Evolutionary conservation across 2,797 vertebrate species (phyloP), one percentile per base, ranked within the genome.

Genomic region (Coluber constrictor): DNA sequence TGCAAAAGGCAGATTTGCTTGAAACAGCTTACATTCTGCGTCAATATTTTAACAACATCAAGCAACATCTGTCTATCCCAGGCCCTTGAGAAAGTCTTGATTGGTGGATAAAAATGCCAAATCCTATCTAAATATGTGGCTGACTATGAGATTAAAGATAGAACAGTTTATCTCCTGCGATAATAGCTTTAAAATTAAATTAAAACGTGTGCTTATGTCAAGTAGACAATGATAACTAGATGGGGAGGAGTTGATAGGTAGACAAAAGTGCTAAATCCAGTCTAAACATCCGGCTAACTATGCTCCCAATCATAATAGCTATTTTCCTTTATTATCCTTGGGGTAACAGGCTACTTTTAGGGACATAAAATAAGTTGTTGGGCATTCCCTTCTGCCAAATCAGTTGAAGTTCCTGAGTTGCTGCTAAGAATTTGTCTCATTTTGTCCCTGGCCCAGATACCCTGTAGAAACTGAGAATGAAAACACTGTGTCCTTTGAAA

Each of bases 401-500:
- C 37, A 79, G 32, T 20, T 79, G 37, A 79, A 79, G 18, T 79
- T 79, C 18, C 32, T 43, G 70, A 43, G 32, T 79, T 79, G 70
- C 70, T 79, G 70, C 32, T 43, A 43, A 79, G 16, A 79, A 79
- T 79, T 56, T n/a, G 86, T 15, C 54, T 55, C 15, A 18, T 54
- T 32, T n/a, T 55, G 3, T 56, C 87, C 25, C 18, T 32, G 55
- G 87, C 55, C 29, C 56, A 57, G 29, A 57, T 32, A 61, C 25
- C 25, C 60, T 27, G 60, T 61, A 90, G 51, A 56, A 90, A 93
- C 66, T 55, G 56, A 56, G 90, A 91, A 90, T 74, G 79, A 90
- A 93, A 83, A 4, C 54, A 60, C 2, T 15, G 91, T 89, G 90
- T 51, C 61, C 89, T 93, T 89, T 86, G 93, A 93, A 94, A 96